These are phyloP conservation scores for Rhincodon typus DNA, from an alignment of 2,797 vertebrate species.

Conservation along the genomic window DNA sequence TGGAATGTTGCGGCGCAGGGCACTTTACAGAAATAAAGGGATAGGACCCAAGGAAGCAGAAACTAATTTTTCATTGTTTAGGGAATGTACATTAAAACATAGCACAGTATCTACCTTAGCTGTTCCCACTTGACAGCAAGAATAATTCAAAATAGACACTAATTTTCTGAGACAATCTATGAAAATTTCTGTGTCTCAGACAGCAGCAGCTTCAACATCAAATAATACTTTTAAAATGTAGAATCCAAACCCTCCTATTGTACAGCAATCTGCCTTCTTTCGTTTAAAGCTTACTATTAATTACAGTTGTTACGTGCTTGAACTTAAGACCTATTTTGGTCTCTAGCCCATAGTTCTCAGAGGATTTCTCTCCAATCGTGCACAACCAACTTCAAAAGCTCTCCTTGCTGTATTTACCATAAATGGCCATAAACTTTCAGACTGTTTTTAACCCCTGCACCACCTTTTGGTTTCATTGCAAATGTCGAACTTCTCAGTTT, in stretches of 20 bases:
- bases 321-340: background rate
- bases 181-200: too few species aligned
- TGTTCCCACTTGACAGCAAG: background rate
- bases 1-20: background rate
- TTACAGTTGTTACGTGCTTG: conserved; percentile 2
- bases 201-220: background rate
- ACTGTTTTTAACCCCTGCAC: conserved; percentile 4
- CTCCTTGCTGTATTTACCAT: background rate
- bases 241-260: background rate
- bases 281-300: background rate
- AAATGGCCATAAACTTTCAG: background rate
- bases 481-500: background rate
- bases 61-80: background rate
- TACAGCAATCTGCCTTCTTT: background rate
- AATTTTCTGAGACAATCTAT: background rate
- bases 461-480: background rate
- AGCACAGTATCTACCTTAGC: too few species aligned
- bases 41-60: background rate
- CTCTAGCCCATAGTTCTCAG: background rate
- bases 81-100: background rate
- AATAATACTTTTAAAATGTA: background rate
- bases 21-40: background rate
- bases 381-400: conserved; percentile 24
- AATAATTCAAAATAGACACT: background rate
- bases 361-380: background rate